These are phyloP conservation scores for Ammospiza caudacuta DNA, from an alignment of 2,113 vertebrate species.

Conservation along the genomic window DNA sequence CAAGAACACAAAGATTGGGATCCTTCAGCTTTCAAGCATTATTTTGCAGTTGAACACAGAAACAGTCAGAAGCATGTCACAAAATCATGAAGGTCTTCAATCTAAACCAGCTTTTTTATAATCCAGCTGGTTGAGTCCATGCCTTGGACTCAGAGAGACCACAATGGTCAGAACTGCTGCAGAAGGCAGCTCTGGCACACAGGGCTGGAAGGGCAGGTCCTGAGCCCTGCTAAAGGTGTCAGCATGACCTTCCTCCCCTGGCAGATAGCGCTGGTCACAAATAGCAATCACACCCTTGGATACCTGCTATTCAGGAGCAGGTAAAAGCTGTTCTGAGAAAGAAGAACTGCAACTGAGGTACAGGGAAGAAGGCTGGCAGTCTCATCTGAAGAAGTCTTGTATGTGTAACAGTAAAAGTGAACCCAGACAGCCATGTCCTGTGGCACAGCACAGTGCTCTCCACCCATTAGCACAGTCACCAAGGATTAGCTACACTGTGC, in stretches of 20 bases:
- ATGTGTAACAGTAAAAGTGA: neutral
- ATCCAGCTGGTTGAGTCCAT: neutral
- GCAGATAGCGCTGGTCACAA: neutral
- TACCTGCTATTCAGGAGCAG: neutral
- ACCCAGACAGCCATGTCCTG: neutral
- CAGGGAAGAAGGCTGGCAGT: neutral
- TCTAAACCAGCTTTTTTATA: neutral
- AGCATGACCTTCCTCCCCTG: neutral
- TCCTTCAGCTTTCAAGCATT: neutral
- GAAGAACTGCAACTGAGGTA: neutral
- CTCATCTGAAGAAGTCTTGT: neutral
- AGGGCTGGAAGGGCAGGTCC: neutral
- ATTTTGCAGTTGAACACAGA: neutral
- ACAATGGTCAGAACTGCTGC: neutral
- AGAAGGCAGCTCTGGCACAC: neutral
- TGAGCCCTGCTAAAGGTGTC: neutral
- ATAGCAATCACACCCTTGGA: neutral
- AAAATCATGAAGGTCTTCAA: neutral
- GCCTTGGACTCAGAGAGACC: neutral
- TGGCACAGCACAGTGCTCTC: neutral
- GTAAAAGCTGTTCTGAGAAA: neutral
- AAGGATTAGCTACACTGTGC: neutral
- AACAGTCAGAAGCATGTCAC: neutral
- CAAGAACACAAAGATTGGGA: neutral
- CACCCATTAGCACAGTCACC: neutral